Evolutionary conservation across 2,113 vertebrate species (phyloP), one percentile per base, ranked within the genome.

Genomic region (Columba livia): DNA sequence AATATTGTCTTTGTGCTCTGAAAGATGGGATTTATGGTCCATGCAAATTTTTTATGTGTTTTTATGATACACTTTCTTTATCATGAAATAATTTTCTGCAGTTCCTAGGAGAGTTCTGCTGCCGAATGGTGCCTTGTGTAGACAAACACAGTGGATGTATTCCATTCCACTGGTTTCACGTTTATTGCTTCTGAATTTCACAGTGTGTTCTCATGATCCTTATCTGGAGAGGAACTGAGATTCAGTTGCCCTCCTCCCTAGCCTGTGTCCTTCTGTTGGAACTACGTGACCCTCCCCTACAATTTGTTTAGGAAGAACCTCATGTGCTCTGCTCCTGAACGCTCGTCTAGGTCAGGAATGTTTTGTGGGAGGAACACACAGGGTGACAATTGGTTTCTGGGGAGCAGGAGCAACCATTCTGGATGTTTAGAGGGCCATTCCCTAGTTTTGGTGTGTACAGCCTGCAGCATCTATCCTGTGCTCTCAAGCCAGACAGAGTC

Each of bases 261-360:
- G 23, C 44, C 34, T 36, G 50, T 48, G 67, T 48, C 42, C 15
- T 44, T 69, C 66, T 64, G 11, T 36, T 64, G 44, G 58, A 85
- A 31, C 48, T 26, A 32, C 13, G 20, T 64, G 50, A 56, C 12
- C 32, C 8, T 56, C 50, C 47, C 18, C 31, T 50, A 23, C 56
- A 28, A 17, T n/a, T 61, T 23, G 13, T 25, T 19, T 47, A 47
- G 80, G 47, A 34, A 34, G 80, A 28, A 29, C 6, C 4, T 18
- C 36, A 53, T 2, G 0, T 5, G 3, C 34, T 65, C n/a, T 3
- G 1, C 32, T 65, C 16, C 1, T n/a, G 40, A n/a, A 26, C 23
- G 21, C 50, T 48, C 5, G 1, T n/a, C 48, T 32, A 14, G 51
- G 17, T 47, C 54, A 60, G 44, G 48, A 31, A 13, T 15, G 17